phyloP scores from a whole-genome alignment of 1,140 invertebrate species.

The Nymphalis io region DNA sequence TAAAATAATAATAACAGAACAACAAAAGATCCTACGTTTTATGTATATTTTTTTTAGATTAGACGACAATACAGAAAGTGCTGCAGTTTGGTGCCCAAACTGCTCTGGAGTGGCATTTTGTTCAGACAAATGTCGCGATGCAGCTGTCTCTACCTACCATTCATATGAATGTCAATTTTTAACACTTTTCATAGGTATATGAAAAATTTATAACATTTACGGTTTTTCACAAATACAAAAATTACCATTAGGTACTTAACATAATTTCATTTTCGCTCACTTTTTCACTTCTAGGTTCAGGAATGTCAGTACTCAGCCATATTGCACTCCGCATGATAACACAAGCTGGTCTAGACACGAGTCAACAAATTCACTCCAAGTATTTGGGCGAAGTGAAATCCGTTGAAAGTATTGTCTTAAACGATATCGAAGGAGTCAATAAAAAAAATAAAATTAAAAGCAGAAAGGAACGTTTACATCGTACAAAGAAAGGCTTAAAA shows the following conservation, averaged over 20 bases:
- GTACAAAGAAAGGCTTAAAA: slow-evolving; percentile 61
- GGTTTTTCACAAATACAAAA: not conserved
- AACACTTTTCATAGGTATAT: slow-evolving; percentile 85
- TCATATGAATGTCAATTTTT: slow-evolving; percentile 90
- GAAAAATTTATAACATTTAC: not conserved
- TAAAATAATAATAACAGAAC: too few species aligned
- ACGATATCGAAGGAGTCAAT: slow-evolving; percentile 60
- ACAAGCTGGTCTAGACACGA: slow-evolving; percentile 80
- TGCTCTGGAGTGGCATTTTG: slow-evolving; percentile 91
- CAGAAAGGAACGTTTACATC: slow-evolving; percentile 72
- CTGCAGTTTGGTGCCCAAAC: slow-evolving; percentile 86
- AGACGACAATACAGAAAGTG: slow-evolving; percentile 73
- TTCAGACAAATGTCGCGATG: slow-evolving; percentile 84
- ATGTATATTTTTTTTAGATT: slow-evolving; percentile 54
- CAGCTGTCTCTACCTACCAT: slow-evolving; percentile 87
- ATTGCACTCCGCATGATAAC: slow-evolving; percentile 89
- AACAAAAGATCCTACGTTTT: too few species aligned
- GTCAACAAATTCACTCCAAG: slow-evolving; percentile 77
- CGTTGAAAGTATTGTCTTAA: slow-evolving; percentile 58
- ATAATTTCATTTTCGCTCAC: not conserved
- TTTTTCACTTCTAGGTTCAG: slow-evolving; percentile 81
- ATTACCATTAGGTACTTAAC: too few species aligned
- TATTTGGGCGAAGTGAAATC: slow-evolving; percentile 68
- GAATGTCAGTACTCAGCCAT: slow-evolving; percentile 89
- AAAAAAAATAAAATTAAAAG: slow-evolving; percentile 70